Evolutionary conservation across 2,888 invertebrate species (phyloP).

Genomic region (Aethes cnicana): DNA sequence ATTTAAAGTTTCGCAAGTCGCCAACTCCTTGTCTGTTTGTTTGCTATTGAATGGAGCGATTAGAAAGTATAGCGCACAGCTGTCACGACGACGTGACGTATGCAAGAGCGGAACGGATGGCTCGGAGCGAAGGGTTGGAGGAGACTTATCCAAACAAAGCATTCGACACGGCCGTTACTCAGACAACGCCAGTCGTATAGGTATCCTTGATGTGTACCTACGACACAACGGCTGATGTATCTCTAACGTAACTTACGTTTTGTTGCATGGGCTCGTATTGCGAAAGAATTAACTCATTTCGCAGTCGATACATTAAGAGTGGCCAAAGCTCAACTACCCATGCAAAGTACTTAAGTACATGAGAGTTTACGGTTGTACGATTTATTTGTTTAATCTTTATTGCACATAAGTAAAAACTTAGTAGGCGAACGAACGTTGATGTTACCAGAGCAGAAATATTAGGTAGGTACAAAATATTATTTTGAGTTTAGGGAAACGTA

Average conservation of each 20-base stretch:
- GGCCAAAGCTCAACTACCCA: no score
- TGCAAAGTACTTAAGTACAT: no score
- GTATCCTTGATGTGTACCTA: slow-evolving; percentile 38
- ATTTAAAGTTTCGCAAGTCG: slow-evolving; percentile 71
- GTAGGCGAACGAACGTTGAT: no score
- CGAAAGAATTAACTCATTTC: slow-evolving; percentile 25
- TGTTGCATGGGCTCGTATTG: slow-evolving; percentile 15
- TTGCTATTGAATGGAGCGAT: slow-evolving; percentile 73
- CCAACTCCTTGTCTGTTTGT: slow-evolving; percentile 65
- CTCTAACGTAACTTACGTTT: slow-evolving; percentile 20
- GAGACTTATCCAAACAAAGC: slow-evolving; percentile 69
- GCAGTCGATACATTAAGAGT: no score
- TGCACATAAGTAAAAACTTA: no score
- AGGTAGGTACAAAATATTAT: no score
- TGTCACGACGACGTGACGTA: slow-evolving; percentile 77
- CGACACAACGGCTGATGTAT: slow-evolving; percentile 34
- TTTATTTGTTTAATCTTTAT: no score
- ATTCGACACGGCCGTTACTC: slow-evolving; percentile 67
- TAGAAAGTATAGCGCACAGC: slow-evolving; percentile 77
- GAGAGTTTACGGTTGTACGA: no score
- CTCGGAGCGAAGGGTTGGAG: slow-evolving; percentile 71
- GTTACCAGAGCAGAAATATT: no score
- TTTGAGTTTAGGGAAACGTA: no score
- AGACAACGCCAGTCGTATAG: slow-evolving; percentile 42
- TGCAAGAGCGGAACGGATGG: slow-evolving; percentile 77